A percentile compares a stretch with the other conserved stretches of the same genome.
Conservation (phyloP, 1,140 invertebrate genomes). For the Ceratitis capitata region DNA sequence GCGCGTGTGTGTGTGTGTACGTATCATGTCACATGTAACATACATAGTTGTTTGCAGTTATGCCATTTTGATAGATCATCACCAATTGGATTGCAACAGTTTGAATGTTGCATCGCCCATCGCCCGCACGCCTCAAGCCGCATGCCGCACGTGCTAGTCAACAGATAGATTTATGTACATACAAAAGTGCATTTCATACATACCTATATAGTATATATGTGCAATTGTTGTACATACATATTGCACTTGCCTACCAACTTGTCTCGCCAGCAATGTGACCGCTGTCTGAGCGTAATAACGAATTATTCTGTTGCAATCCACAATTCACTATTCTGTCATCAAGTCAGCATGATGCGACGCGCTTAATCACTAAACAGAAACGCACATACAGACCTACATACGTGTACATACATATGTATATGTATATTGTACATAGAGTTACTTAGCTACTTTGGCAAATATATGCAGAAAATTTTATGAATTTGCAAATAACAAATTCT, state of each 20-base stretch:
- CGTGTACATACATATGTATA: neutral
- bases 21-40: too few relatives aligned
- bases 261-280: neutral
- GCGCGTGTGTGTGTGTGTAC: neutral
- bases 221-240: neutral
- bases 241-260: neutral
- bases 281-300: neutral
- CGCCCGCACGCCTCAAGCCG: neutral
- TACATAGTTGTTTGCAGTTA: neutral
- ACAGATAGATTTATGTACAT: neutral
- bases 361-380: neutral
- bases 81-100: neutral
- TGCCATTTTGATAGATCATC: slow-evolving; percentile 17
- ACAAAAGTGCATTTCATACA: neutral
- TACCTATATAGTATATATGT: neutral
- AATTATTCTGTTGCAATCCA: slow-evolving; percentile 17
- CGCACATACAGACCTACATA: neutral
- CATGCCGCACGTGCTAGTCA: neutral
- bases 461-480: neutral
- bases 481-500: neutral
- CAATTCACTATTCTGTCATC: neutral
- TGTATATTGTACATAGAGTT: neutral
- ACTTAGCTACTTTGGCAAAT: neutral
- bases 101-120: neutral
- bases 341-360: neutral